phyloP scores from a whole-genome alignment of 1,140 invertebrate species.

The Leptopilina clavipes region DNA sequence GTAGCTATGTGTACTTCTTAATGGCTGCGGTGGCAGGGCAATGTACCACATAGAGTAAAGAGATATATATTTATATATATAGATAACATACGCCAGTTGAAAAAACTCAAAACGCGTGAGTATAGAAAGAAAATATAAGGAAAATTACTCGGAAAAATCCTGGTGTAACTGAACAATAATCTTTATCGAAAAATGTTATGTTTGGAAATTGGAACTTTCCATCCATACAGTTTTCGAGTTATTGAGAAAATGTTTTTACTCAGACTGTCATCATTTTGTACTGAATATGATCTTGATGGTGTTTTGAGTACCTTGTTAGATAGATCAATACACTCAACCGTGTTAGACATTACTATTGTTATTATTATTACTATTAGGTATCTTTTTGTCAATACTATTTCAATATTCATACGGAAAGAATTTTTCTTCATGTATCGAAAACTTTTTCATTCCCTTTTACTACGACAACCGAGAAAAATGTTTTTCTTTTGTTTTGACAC shows the following conservation, averaged over 20 bases:
- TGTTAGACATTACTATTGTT: too few relatives aligned
- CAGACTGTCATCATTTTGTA: not conserved
- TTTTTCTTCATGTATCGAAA: too few relatives aligned
- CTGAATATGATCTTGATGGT: too few relatives aligned
- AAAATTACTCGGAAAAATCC: not conserved
- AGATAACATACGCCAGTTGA: not conserved
- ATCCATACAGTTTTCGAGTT: not conserved
- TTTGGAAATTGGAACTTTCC: too few relatives aligned
- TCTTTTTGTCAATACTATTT: too few relatives aligned
- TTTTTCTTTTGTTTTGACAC: too few relatives aligned
- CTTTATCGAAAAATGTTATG: not conserved
- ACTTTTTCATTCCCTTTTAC: too few relatives aligned
- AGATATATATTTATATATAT: not conserved
- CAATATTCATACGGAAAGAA: too few relatives aligned
- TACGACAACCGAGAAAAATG: too few relatives aligned
- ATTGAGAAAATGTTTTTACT: not conserved
- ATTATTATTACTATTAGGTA: too few relatives aligned
- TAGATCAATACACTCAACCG: too few relatives aligned
- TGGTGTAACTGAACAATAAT: not conserved
- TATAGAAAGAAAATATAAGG: not conserved
- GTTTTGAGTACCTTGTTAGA: too few relatives aligned
- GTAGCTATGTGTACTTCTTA: constrained; percentile 57
- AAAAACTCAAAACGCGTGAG: not conserved
- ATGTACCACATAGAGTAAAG: constrained; percentile 42
- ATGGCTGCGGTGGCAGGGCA: constrained; percentile 55